Base-by-base conservation (phyloP, 2,888 invertebrate genomes). In the Synergus gifuensis region DNA sequence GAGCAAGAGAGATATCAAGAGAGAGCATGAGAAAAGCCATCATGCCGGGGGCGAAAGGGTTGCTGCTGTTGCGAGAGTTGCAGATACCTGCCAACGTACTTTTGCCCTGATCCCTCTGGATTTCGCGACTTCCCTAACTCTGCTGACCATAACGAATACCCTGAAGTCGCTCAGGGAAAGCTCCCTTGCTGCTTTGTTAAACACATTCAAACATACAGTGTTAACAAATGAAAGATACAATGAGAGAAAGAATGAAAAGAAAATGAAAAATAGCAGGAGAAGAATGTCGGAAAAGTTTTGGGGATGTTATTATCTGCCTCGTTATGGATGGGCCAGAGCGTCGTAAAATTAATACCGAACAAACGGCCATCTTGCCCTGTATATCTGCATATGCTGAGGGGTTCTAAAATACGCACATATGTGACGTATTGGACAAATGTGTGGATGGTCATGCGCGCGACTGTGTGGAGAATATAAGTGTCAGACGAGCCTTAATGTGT, bases 331-430 rank as follows among this genome's bases (percentile, higher is more conserved):
- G 80, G 78, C 80, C 81, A 79, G 78, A 22, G 87, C 86, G 83
- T 88, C 87, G 88, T 90, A 89, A 90, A 90, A 91, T 90, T 91
- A 90, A 91, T 89, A 89, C 88, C 87, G 86, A 87, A 87, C 88
- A 88, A 88, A 88, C 90, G 89, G 89, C 89, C 89, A 89, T 89
- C 90, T 89, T 89, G 90, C 87, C 84, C 85, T 80, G 76, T 79
- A 80, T 80, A 76, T 83, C 80, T 81, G 78, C 80, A 78, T 69
- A 79, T 81, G 58, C 63, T 58, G 82, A 79, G 78, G 83, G 82
- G 81, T 85, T 87, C 87, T 86, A 87, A 88, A 83, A 83, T 87
- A 80, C 82, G 84, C 79, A 84, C 84, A 84, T 83, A 82, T 84
- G 82, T 81, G 82, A 84, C 83, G 83, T 83, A 83, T 77, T 83